Percentiles rank a stretch among this genome's conserved stretches.
These are phyloP conservation scores for Mormyrus hasselquistii DNA, from an alignment of 2,797 vertebrate species.

Conservation along the genomic window DNA sequence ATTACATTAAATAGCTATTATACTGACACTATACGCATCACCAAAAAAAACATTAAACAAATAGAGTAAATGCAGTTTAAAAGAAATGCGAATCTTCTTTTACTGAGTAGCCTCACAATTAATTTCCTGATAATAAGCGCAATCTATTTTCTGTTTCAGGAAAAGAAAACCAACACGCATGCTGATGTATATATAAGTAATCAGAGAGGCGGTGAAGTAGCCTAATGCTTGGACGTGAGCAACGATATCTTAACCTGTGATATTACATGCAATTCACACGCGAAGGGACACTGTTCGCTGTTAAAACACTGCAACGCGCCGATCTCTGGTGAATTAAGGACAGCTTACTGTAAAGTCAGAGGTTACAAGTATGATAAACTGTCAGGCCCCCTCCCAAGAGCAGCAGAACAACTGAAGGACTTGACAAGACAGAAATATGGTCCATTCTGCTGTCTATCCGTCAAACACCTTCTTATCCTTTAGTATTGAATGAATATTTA, in stretches of 20 bases:
- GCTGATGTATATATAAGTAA: not conserved
- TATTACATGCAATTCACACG: not conserved
- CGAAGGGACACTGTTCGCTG: not conserved
- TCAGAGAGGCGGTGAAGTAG: not conserved
- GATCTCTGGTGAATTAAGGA: not conserved
- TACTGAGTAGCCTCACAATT: not conserved
- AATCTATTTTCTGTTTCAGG: not conserved
- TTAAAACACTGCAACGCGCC: not conserved
- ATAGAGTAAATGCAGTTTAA: not conserved
- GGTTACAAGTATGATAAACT: not conserved
- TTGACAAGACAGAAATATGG: not conserved
- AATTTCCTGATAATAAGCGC: not conserved
- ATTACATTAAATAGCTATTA: not conserved
- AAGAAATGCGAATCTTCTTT: not conserved
- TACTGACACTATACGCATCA: not conserved
- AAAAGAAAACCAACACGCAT: not conserved
- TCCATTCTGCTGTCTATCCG: not conserved
- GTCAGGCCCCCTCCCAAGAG: not conserved
- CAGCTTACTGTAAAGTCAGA: not conserved
- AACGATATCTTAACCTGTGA: not conserved
- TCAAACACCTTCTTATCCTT: not conserved
- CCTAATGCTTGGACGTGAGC: not conserved
- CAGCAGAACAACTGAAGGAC: not conserved
- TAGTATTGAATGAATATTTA: not conserved
- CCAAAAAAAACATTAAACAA: not conserved